phyloP scores from a whole-genome alignment of 2,888 invertebrate genomes.

The Melitaea athalia region DNA sequence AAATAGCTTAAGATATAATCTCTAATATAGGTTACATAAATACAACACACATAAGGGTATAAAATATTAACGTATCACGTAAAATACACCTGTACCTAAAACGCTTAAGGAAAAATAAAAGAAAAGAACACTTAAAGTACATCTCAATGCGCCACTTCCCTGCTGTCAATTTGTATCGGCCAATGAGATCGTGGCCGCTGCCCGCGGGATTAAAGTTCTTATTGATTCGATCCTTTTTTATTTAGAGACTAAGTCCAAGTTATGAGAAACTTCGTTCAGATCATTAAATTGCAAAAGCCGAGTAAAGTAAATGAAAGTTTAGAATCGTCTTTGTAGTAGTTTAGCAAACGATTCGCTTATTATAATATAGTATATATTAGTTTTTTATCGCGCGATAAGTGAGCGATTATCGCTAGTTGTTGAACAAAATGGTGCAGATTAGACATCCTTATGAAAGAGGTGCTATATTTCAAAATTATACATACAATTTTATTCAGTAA shows the following conservation, averaged over 20 bases:
- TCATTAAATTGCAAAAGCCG: not conserved
- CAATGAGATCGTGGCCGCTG: constrained; percentile 72
- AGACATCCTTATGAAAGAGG: too few relatives aligned
- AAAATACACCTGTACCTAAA: constrained; percentile 15
- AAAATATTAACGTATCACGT: not conserved
- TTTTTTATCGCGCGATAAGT: too few relatives aligned
- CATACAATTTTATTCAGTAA: too few relatives aligned
- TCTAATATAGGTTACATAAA: not conserved
- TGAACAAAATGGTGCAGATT: too few relatives aligned
- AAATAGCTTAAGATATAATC: not conserved
- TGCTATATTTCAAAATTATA: too few relatives aligned
- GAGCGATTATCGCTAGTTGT: too few relatives aligned
- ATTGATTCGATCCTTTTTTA: constrained; percentile 81
- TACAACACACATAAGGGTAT: not conserved
- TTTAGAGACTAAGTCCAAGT: constrained; percentile 44
- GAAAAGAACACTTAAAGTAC: constrained; percentile 36
- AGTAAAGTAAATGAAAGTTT: too few relatives aligned
- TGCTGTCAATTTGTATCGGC: constrained; percentile 74
- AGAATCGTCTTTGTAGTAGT: too few relatives aligned
- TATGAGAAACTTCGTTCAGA: constrained; percentile 12
- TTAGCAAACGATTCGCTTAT: too few relatives aligned
- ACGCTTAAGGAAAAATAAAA: constrained; percentile 31
- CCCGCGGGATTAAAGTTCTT: constrained; percentile 81
- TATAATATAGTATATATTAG: too few relatives aligned
- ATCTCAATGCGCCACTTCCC: constrained; percentile 38